Base-by-base conservation (phyloP, 2,797 vertebrate species). In the Lepilemur ruficaudatus region DNA sequence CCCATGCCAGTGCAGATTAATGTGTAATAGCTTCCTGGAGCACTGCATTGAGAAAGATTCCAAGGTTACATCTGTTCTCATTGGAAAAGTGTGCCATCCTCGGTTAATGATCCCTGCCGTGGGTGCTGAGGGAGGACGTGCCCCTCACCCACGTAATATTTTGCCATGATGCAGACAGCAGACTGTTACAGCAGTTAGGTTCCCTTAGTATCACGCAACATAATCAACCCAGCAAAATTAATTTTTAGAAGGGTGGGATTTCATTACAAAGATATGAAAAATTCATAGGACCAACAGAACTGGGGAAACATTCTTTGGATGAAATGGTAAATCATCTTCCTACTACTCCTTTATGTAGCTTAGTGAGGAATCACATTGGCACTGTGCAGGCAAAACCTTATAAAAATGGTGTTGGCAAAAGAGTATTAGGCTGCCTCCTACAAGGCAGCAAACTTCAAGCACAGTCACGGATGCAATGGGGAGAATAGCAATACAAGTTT, bases 41-140 rank as follows among this genome's bases (percentile, higher is more conserved):
- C 28, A 12, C 17, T 32, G 12, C 22, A 23, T 63, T 32, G 25
- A 46, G 48, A 43, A n/a, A 4, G 14, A 57, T 32, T 43, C 63
- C 30, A 30, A 35, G 12, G 4, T 10, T 59, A 17, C 17, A 15
- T 23, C 46, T 93, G 25, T 57, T 75, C 22, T 83, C 2, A 0
- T 8, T 61, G 63, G n/a, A 22, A 41, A 43, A 63, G 22, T 8
- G 8, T 12, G 41, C 15, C 50, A 13, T 15, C 17, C 25, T 50
- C 0, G 0, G 5, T 17, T n/a, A 75, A n/a, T 7, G 30, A 61
- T 13, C 52, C 20, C 41, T 72, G n/a, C 11, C 20, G 1, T 32
- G 32, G 30, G 11, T 9, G 14, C 52, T 23, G 73, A 15, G 2
- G 43, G 4, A 22, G 6, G 17, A 20, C 0, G 0, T 6, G 15